These are phyloP conservation scores for Anorthoa munda DNA, from an alignment of 2,888 invertebrate genomes.

Conservation along the genomic window DNA sequence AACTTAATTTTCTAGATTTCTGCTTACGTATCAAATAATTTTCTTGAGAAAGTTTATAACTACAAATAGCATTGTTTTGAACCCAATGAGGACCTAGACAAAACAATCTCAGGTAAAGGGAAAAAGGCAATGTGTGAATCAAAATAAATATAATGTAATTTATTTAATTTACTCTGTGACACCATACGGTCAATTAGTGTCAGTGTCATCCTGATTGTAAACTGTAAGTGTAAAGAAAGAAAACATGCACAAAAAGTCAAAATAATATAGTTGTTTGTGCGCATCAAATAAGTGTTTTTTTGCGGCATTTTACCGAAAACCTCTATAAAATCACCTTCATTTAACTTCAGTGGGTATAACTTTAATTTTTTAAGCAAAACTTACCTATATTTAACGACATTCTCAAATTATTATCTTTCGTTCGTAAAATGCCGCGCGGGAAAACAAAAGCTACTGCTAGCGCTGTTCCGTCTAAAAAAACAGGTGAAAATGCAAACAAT, in stretches of 20 bases:
- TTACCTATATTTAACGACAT: slow-evolving; percentile 8
- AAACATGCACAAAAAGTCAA: not conserved
- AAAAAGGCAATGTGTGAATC: too few species aligned
- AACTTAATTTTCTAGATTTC: too few species aligned
- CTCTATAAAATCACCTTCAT: not conserved
- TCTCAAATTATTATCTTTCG: slow-evolving; percentile 35
- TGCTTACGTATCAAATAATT: too few species aligned
- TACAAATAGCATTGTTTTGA: too few species aligned
- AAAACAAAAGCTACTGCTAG: slow-evolving; percentile 64
- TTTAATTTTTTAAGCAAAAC: not conserved
- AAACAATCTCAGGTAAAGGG: too few species aligned
- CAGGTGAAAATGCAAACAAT: slow-evolving; percentile 19
- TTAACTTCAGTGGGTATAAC: not conserved
- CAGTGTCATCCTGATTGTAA: too few species aligned
- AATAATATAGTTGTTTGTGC: slow-evolving; percentile 7
- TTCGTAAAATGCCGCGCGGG: slow-evolving; percentile 77
- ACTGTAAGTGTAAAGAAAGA: too few species aligned
- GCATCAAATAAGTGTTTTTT: not conserved
- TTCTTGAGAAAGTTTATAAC: too few species aligned
- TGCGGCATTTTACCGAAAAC: not conserved
- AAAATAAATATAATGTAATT: too few species aligned
- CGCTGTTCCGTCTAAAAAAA: slow-evolving; percentile 14
- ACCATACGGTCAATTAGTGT: too few species aligned
- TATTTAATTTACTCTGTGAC: too few species aligned
- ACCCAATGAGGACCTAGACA: too few species aligned